Base-by-base conservation (phyloP, 2,888 invertebrate species). In the Euzetes globulus region DNA sequence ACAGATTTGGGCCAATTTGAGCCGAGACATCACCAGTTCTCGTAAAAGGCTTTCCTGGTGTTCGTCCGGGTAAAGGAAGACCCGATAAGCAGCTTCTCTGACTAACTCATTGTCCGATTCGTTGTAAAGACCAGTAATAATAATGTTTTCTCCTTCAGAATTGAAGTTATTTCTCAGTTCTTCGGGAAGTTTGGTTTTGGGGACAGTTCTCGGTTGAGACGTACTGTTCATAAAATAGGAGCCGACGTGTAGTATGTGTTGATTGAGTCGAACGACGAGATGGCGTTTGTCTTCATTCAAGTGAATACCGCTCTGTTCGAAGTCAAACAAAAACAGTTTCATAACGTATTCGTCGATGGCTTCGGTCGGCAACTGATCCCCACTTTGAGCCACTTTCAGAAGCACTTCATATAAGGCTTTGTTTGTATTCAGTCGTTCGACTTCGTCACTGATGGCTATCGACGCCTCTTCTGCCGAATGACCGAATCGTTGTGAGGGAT, bases 261-360 rank as follows among this genome's bases (percentile, higher is more conserved):
- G 91, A 81, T 95, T 97, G 27, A 97, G 85, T 0, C 88, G 85
- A 0, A 97, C 96, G 68, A 97, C 95, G 80, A 85, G 82, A 74
- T 85, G 83, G 29, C 94, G 85, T 60, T 89, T 87, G 0, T 85
- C 83, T 77, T 92, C 90, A 11, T 89, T 87, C 75, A 99, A 85
- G 82, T 99, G 97, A 76, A 99, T 98, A 2, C 98, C 99, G 81
- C 93, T 91, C 82, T 96, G 95, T 82, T 99, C 96, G 83, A 99
- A 99, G 83, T 99, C 98, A 82, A 94, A 93, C 7, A 97, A 85
- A 82, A 99, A 97, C 65, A 99, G 84, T 79, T 90, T 87, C 0
- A 91, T 89, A 0, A 98, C 91, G 81, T 95, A 91, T 75, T 88
- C 84, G 82, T 99, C 98, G 0, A 92, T 88, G 0, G 87, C 87